Conservation (phyloP, 1,140 invertebrate species). For the Bombus ignitus region DNA sequence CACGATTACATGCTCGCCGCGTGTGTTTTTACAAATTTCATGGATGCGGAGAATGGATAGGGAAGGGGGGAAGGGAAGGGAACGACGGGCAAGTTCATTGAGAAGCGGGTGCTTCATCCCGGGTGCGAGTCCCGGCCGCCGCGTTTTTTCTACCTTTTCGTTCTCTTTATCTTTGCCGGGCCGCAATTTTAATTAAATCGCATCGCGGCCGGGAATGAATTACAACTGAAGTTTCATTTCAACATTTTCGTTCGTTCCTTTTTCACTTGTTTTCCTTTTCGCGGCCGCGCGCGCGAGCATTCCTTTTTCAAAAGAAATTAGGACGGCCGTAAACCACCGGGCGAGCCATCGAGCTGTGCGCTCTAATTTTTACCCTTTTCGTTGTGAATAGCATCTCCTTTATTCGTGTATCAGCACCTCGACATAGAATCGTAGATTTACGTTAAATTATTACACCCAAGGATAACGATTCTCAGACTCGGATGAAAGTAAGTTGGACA, state of each 20-base stretch:
- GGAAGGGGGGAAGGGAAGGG: neutral
- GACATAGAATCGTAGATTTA: neutral
- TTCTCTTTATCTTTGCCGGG: conserved; percentile 26
- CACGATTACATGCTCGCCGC: neutral
- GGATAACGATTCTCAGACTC: neutral
- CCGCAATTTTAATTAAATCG: conserved; percentile 55
- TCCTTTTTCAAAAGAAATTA: conserved; percentile 21
- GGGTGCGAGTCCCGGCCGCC: no score
- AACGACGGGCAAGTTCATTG: conserved; percentile 25
- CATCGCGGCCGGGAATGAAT: conserved; percentile 48
- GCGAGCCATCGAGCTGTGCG: conserved; percentile 39
- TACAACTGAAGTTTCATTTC: conserved; percentile 52
- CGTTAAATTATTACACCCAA: neutral
- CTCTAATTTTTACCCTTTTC: conserved; percentile 16
- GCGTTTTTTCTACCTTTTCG: conserved; percentile 4
- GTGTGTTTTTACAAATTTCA: conserved; percentile 12
- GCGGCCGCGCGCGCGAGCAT: neutral
- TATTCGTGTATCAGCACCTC: neutral
- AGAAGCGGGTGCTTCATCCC: conserved; percentile 27
- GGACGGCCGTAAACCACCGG: conserved; percentile 13
- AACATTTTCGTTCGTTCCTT: conserved; percentile 33
- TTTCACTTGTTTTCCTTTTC: conserved; percentile 8
- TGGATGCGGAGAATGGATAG: neutral
- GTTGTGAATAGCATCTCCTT: conserved; percentile 11
- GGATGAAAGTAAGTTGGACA: neutral